Conservation (phyloP, 2,888 invertebrate species). For the Leptopilina myrica region DNA sequence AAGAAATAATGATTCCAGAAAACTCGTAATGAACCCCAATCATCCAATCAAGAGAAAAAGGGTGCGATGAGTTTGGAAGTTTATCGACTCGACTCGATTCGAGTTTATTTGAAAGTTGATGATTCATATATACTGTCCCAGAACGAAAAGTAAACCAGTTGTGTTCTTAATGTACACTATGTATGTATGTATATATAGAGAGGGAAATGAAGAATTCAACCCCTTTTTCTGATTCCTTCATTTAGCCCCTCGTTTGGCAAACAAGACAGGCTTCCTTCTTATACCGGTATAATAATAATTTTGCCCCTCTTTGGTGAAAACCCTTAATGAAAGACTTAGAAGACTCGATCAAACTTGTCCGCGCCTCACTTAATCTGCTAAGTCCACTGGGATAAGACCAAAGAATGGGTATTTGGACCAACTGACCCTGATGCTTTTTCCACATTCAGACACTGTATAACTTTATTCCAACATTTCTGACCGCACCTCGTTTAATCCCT, state of each 20-base stretch:
- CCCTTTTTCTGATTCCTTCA: constrained; percentile 66
- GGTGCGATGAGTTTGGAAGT: constrained; percentile 47
- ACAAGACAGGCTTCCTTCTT: constrained; percentile 69
- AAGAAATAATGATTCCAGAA: no score
- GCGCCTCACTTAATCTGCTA: constrained; percentile 73
- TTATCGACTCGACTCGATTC: constrained; percentile 51
- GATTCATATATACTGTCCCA: constrained; percentile 50
- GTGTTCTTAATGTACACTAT: no score
- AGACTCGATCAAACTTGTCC: constrained; percentile 75
- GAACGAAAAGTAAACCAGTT: constrained; percentile 54
- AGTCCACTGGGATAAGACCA: constrained; percentile 67
- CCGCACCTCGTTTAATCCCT: constrained; percentile 52
- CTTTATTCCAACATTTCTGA: constrained; percentile 58
- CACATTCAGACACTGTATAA: constrained; percentile 51
- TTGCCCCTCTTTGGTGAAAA: constrained; percentile 60
- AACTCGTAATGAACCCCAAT: neutral
- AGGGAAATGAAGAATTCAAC: constrained; percentile 45
- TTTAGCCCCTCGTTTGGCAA: constrained; percentile 71
- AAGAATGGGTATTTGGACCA: constrained; percentile 18
- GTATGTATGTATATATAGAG: constrained; percentile 21
- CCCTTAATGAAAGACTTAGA: constrained; percentile 76
- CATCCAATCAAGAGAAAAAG: constrained; percentile 27
- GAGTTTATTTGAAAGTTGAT: constrained; percentile 46
- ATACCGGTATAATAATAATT: constrained; percentile 72
- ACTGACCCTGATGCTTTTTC: constrained; percentile 50